phyloP scores from a whole-genome alignment of 2,113 vertebrate genomes.

The Indicator indicator region DNA sequence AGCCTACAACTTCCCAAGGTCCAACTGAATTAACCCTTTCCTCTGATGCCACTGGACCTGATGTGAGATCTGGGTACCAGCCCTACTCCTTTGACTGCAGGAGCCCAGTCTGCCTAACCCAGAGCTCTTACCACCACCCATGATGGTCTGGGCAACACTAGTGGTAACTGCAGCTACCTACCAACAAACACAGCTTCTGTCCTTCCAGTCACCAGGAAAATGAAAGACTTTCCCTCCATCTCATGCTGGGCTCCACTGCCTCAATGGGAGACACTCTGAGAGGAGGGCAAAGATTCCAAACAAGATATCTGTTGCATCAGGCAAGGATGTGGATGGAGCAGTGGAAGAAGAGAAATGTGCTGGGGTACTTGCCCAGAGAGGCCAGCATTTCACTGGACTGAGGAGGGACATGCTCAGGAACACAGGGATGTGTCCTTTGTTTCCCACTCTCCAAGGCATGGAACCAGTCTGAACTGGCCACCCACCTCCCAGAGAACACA shows the following conservation, averaged over 20 bases:
- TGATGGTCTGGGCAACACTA: not conserved
- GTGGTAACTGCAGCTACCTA: not conserved
- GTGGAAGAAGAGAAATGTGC: not conserved
- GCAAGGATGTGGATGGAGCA: not conserved
- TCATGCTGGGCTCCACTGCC: not conserved
- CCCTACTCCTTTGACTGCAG: not conserved
- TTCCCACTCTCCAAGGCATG: not conserved
- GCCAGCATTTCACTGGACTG: not conserved
- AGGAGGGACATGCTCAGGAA: not conserved
- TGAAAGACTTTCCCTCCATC: not conserved
- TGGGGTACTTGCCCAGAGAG: not conserved
- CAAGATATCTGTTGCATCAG: fast-evolving
- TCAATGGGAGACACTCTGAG: not conserved
- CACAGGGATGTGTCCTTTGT: not conserved
- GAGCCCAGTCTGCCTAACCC: not conserved
- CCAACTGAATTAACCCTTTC: conserved; percentile 23
- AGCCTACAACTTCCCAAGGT: not conserved
- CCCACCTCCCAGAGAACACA: not conserved
- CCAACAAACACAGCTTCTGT: not conserved
- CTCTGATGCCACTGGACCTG: not conserved
- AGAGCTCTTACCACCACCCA: not conserved
- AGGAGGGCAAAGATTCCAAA: not conserved
- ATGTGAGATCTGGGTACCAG: not conserved
- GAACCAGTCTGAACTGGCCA: not conserved
- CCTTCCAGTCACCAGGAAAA: not conserved